A percentile compares a stretch with the other conserved stretches of the same genome.
Evolutionary conservation across 1,140 invertebrate genomes (phyloP).

Genomic region (Drosophila biarmipes): DNA sequence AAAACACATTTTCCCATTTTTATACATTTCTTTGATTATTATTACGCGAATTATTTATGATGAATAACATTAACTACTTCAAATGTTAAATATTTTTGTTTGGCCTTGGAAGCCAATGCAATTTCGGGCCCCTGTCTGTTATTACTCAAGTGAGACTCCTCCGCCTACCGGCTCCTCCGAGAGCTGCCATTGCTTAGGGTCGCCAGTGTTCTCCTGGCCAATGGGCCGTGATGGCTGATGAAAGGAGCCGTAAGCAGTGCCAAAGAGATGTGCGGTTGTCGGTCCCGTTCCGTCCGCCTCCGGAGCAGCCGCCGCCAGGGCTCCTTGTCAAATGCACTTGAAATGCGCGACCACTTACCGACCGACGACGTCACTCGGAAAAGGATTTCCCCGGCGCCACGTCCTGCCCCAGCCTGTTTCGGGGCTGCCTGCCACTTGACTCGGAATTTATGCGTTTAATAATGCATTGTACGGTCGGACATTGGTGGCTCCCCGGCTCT

Average conservation of each 20-base stretch:
- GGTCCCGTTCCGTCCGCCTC: slow-evolving; percentile 3
- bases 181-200: slow-evolving; percentile 6
- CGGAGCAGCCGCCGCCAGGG: background rate
- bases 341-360: slow-evolving; percentile 40
- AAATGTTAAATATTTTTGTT: too few relatives aligned
- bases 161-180: background rate
- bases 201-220: slow-evolving; percentile 21
- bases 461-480: slow-evolving; percentile 46
- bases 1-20: too few relatives aligned
- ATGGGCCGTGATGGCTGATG: slow-evolving; percentile 7
- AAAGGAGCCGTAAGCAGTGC: background rate
- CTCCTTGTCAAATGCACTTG: slow-evolving; percentile 69
- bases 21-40: background rate
- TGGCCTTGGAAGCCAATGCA: too few relatives aligned
- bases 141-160: background rate
- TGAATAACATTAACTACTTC: too few relatives aligned
- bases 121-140: too few relatives aligned
- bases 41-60: too few relatives aligned
- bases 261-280: slow-evolving; percentile 50
- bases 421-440: slow-evolving; percentile 33
- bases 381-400: slow-evolving; percentile 4
- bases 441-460: slow-evolving; percentile 59
- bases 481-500: background rate
- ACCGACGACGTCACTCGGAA: slow-evolving; percentile 21
- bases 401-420: slow-evolving; percentile 1